A percentile compares a stretch with the other conserved stretches of the same genome.
These are phyloP conservation scores for Anableps anableps DNA, from an alignment of 2,797 vertebrate species.

Conservation along the genomic window DNA sequence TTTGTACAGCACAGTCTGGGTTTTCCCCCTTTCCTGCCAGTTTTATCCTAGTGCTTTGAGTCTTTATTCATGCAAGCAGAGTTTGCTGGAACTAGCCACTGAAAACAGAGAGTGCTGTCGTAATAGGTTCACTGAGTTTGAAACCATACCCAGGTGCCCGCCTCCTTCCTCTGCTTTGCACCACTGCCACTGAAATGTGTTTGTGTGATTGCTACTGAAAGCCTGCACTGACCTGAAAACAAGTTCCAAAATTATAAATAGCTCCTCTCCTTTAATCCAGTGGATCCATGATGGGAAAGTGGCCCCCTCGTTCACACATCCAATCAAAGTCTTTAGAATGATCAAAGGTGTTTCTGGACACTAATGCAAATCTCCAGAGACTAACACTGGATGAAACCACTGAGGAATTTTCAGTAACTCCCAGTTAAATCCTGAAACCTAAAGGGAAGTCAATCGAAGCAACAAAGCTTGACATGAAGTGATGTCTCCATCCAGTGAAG, in stretches of 20 bases:
- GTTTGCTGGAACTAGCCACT: slow-evolving; percentile 50
- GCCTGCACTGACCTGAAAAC: slow-evolving; percentile 77
- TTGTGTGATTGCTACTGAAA: slow-evolving; percentile 79
- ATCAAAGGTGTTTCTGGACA: slow-evolving; percentile 84
- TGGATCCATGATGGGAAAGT: slow-evolving; percentile 77
- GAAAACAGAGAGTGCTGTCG: slow-evolving; percentile 59
- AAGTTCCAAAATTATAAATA: slow-evolving; percentile 79
- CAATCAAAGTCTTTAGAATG: slow-evolving; percentile 81
- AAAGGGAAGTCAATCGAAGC: slow-evolving; percentile 62
- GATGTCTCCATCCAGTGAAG: slow-evolving; percentile 33
- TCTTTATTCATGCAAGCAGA: slow-evolving; percentile 48
- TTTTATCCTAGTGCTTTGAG: slow-evolving; percentile 28
- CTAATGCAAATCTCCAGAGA: slow-evolving; percentile 83
- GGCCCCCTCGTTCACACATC: slow-evolving; percentile 70
- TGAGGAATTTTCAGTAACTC: slow-evolving; percentile 76
- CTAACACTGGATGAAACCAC: slow-evolving; percentile 81
- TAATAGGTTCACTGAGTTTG: slow-evolving; percentile 77
- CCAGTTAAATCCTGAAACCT: slow-evolving; percentile 66
- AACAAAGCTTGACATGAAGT: slow-evolving; percentile 40
- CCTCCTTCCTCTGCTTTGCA: slow-evolving; percentile 55
- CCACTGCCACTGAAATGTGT: slow-evolving; percentile 69
- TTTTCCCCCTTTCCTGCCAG: slow-evolving; percentile 32
- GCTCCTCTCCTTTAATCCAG: slow-evolving; percentile 60
- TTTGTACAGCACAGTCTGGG: slow-evolving; percentile 11
- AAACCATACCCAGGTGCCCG: slow-evolving; percentile 53